Conservation (phyloP, 2,888 invertebrate genomes). For the Pachliopta kotzebuea region DNA sequence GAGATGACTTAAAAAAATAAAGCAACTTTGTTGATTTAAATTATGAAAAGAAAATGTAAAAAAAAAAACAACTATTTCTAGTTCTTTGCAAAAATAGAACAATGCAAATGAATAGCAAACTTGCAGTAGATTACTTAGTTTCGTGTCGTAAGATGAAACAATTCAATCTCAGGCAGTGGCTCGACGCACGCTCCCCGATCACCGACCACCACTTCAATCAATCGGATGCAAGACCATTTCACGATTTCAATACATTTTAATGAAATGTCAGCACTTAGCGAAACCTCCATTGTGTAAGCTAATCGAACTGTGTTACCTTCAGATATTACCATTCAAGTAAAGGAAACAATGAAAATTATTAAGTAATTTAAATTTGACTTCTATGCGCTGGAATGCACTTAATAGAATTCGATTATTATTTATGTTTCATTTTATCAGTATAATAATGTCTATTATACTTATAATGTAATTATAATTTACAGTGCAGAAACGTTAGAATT, state of each 20-base stretch:
- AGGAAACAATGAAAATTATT: conserved; percentile 21
- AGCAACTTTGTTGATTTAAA: too few relatives aligned
- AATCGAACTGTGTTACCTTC: conserved; percentile 17
- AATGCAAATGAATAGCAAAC: conserved; percentile 29
- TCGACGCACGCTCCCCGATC: conserved; percentile 57
- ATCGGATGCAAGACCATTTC: conserved; percentile 73
- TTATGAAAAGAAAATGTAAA: neutral
- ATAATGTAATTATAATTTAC: too few relatives aligned
- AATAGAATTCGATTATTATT: neutral
- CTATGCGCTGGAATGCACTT: neutral
- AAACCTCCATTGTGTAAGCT: conserved; percentile 66
- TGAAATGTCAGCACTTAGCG: conserved; percentile 76
- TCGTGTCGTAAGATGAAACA: conserved; percentile 57
- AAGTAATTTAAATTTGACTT: conserved; percentile 20
- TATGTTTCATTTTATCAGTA: too few relatives aligned
- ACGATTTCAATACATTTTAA: conserved; percentile 79
- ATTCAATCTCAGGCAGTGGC: conserved; percentile 58
- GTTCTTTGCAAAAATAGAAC: neutral
- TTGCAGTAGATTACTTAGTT: conserved; percentile 5
- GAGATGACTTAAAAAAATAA: too few relatives aligned
- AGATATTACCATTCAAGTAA: conserved; percentile 26
- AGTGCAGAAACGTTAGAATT: too few relatives aligned
- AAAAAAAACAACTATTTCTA: neutral
- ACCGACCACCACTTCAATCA: conserved; percentile 61
- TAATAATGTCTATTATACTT: neutral